Percentiles rank a stretch among this genome's conserved stretches.
phyloP scores from a whole-genome alignment of 2,888 invertebrate species.

The Mystacides longicornis region DNA sequence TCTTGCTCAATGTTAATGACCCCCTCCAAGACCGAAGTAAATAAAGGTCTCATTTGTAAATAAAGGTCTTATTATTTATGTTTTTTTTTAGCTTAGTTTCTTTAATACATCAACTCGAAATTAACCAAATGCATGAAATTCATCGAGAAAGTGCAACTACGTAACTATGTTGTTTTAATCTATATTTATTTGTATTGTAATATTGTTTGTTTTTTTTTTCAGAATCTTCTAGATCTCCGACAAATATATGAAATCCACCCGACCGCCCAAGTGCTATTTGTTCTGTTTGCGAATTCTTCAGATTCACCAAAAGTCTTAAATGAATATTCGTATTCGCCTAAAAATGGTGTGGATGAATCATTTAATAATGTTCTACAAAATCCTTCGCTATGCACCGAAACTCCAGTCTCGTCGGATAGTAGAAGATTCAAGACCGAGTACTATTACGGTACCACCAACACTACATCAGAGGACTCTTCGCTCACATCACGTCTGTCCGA shows the following conservation, averaged over 20 bases:
- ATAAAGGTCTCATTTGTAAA: too few species aligned
- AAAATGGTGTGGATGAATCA: neutral
- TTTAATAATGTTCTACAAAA: constrained; percentile 5
- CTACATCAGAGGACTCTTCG: constrained; percentile 13
- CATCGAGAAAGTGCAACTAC: too few species aligned
- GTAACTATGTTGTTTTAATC: too few species aligned
- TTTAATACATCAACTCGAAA: too few species aligned
- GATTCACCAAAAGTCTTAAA: constrained; percentile 19
- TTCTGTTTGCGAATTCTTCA: constrained; percentile 37
- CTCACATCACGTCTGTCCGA: constrained; percentile 15
- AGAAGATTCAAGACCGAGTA: constrained; percentile 3
- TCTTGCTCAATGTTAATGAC: too few species aligned
- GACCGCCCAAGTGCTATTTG: constrained; percentile 39
- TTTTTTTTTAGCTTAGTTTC: too few species aligned
- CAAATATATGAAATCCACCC: constrained; percentile 41
- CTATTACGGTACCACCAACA: neutral
- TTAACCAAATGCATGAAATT: too few species aligned
- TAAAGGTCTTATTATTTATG: too few species aligned
- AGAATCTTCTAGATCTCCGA: constrained; percentile 46
- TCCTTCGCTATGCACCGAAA: constrained; percentile 8
- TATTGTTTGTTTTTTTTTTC: too few species aligned
- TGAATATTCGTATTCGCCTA: neutral
- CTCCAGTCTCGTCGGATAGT: constrained; percentile 3
- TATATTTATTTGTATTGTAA: too few species aligned
- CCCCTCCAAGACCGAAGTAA: too few species aligned